These are phyloP conservation scores for Gordius sp. DNA, from an alignment of 2,888 invertebrate species.

Conservation along the genomic window DNA sequence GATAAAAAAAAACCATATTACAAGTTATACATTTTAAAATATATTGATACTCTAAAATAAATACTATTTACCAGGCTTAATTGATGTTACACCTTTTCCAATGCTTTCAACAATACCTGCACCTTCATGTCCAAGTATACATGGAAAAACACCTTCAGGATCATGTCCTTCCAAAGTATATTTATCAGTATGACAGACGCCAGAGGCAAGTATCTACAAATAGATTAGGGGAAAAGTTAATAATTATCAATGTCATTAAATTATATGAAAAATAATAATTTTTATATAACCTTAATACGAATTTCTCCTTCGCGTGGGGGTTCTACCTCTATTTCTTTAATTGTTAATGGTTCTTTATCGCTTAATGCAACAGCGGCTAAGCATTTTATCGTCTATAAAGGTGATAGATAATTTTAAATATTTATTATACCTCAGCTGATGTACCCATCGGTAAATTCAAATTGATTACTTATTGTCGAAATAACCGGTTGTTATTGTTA, in stretches of 20 bases:
- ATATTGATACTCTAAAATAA: constrained; percentile 7
- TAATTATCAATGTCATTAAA: background rate
- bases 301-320: constrained; percentile 76
- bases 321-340: constrained; percentile 73
- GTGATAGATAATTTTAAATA: background rate
- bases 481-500: too few species aligned
- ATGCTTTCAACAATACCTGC: constrained; percentile 77
- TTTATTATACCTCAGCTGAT: background rate
- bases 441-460: too few species aligned
- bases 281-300: constrained; percentile 30
- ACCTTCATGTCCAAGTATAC: constrained; percentile 81
- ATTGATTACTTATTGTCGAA: too few species aligned
- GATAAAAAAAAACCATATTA: background rate
- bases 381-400: constrained; percentile 44
- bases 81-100: constrained; percentile 60
- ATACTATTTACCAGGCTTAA: constrained; percentile 40
- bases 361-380: constrained; percentile 89
- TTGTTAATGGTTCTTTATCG: constrained; percentile 53
- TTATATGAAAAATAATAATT: background rate
- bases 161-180: constrained; percentile 46
- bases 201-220: constrained; percentile 48
- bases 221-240: constrained; percentile 29
- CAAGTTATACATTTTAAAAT: constrained; percentile 18
- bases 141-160: constrained; percentile 68
- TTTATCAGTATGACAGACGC: constrained; percentile 69